These are phyloP conservation scores for Hippasteria phrygiana DNA, from an alignment of 53 echinoderm and acorn worm species.

Conservation along the genomic window DNA sequence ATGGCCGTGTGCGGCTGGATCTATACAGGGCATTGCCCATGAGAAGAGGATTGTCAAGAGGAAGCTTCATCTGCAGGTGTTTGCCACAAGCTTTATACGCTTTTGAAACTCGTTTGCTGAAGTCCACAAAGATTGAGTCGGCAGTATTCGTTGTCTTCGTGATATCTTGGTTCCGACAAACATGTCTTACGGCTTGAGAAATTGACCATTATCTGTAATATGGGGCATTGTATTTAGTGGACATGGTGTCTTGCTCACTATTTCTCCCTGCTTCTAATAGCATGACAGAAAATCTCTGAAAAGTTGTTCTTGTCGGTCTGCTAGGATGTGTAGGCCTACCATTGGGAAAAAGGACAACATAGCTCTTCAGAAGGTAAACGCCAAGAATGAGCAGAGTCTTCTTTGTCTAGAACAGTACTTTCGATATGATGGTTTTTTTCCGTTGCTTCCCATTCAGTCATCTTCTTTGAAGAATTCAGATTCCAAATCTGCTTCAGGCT, in stretches of 20 bases:
- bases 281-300: no score
- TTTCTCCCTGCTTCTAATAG: no score
- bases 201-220: neutral
- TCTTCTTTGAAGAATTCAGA: neutral
- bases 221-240: no score
- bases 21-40: no score
- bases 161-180: conserved; percentile 14
- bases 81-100: conserved; percentile 22
- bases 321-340: no score
- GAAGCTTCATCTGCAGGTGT: conserved; percentile 35
- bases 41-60: conserved; percentile 41
- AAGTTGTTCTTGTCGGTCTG: no score
- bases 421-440: neutral
- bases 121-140: neutral
- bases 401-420: neutral
- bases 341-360: no score
- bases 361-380: no score
- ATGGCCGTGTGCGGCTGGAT: no score
- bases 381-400: no score
- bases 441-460: conserved; percentile 16
- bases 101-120: neutral
- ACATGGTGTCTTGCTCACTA: no score
- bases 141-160: conserved; percentile 15
- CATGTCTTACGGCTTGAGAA: conserved; percentile 7
- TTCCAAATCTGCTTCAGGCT: conserved; percentile 26